Base-by-base conservation (phyloP, 1,140 invertebrate genomes). In the Adelges cooleyi region DNA sequence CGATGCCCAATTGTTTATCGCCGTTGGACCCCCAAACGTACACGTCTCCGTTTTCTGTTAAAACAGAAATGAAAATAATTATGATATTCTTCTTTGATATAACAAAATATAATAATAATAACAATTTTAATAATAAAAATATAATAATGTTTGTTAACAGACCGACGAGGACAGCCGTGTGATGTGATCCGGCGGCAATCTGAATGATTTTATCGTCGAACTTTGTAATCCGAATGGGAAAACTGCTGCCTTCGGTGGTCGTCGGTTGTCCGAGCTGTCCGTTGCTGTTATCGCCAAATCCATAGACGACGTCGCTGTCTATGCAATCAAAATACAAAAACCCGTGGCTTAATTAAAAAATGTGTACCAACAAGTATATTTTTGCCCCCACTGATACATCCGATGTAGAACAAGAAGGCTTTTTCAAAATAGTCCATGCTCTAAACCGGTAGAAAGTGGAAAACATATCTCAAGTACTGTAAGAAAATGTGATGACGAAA, bases 1-100 rank as follows among this genome's bases (percentile, higher is more conserved):
- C 81, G 69, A 86, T 76, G 23, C 86, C 86, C 10, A 87, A 75
- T 72, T 88, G 85, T 9, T 85, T 85, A 69, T 79, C 80, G 25
- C 77, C 75, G 29, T 86, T 86, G 17, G 80, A 81, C 2, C 85
- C 85, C 74, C 83, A 84, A n/a, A 81, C 80, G 59, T 81, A 80
- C 1, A 86, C 78, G 40, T 76, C 75, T 29, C 83, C 83, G 69
- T 77, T 53, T 54, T 54, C 51, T 53, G 3, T n/a, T 1, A 1
- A 22, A 52, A n/a, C 46, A 52, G 29, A 52, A 40, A 22, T 23
- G 6, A 56, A 56, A 23, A 25, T 3, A 40, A 29, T 56, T 38
- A 17, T 13, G 20, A 15, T 65, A 20, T 20, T 1, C 10, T 42
- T 23, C 10, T 2, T 42, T 59, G 18, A n/a, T 33, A 8, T 22